Conservation (phyloP, 2,888 invertebrate genomes). For the Cremastobaeus sp. region DNA sequence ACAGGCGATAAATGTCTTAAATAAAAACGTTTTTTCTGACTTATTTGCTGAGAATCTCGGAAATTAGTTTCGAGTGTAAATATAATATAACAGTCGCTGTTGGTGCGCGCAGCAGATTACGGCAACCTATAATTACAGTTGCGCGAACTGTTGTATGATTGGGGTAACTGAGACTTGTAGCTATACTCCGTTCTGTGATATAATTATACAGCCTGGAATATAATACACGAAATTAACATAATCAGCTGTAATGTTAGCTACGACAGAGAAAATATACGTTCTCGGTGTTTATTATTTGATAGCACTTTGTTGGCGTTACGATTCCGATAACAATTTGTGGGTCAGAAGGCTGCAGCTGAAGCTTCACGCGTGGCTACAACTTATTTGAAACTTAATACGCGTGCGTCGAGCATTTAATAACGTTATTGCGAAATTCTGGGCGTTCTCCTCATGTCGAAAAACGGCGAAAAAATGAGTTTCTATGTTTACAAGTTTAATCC, state of each 20-base stretch:
- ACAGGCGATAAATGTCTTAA: too few relatives aligned
- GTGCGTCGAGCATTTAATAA: too few relatives aligned
- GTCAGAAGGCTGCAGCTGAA: too few relatives aligned
- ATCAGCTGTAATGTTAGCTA: conserved; percentile 3
- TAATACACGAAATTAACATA: conserved; percentile 14
- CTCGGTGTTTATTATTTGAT: not conserved
- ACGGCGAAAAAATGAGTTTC: too few relatives aligned
- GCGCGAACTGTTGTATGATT: conserved; percentile 20
- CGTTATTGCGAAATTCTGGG: too few relatives aligned
- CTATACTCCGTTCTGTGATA: conserved; percentile 5
- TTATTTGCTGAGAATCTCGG: too few relatives aligned
- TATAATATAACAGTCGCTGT: not conserved
- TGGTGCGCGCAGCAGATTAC: conserved; percentile 6
- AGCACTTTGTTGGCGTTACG: not conserved
- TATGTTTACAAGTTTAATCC: too few relatives aligned
- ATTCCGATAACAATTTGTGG: not conserved
- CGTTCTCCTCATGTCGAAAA: too few relatives aligned
- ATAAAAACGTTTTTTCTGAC: too few relatives aligned
- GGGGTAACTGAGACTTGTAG: conserved; percentile 8
- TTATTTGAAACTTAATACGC: too few relatives aligned
- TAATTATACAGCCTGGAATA: conserved; percentile 17
- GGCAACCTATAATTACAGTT: conserved; percentile 30
- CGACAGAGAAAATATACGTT: not conserved
- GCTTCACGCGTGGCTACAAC: too few relatives aligned
- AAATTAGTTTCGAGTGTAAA: too few relatives aligned